Conservation (phyloP, 2,888 invertebrate species). For the Aspidiotus destructor region DNA sequence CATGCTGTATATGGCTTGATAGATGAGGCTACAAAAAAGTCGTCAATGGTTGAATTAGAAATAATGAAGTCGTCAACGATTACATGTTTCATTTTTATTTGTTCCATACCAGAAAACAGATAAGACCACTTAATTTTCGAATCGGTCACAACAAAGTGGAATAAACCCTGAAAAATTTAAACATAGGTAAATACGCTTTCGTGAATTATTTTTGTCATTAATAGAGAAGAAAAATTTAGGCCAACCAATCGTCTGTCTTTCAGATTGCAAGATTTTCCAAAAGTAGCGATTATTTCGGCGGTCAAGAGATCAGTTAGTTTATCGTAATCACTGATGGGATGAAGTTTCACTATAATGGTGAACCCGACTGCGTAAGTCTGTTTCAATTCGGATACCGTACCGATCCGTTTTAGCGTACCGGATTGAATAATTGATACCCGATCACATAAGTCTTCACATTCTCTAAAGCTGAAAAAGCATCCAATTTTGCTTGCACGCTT, state of each 20-base stretch:
- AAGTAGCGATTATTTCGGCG: conserved; percentile 46
- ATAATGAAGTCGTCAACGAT: conserved; percentile 43
- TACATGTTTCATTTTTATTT: conserved; percentile 42
- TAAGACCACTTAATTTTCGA: conserved; percentile 41
- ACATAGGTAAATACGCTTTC: not conserved
- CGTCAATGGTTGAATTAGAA: conserved; percentile 45
- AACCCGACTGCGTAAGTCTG: conserved; percentile 60
- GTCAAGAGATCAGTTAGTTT: conserved; percentile 44
- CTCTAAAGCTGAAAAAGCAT: conserved; percentile 62
- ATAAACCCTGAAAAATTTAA: conserved; percentile 41
- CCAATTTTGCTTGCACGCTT: not conserved
- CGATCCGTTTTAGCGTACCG: conserved; percentile 63
- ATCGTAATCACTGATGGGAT: conserved; percentile 18
- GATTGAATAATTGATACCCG: conserved; percentile 66
- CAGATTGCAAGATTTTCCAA: conserved; percentile 49
- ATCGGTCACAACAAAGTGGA: conserved; percentile 44
- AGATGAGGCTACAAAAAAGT: conserved; percentile 34
- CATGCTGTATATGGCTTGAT: too few relatives aligned
- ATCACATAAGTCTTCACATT: conserved; percentile 71
- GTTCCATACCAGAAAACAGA: conserved; percentile 44
- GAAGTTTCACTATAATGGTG: conserved; percentile 48
- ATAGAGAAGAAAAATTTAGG: conserved; percentile 26
- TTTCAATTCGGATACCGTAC: conserved; percentile 61
- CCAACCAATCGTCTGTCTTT: conserved; percentile 60
- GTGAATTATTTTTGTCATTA: not conserved